Conservation (phyloP, 64 coral and sea anemone species). For the Astreopora myriophthalma region DNA sequence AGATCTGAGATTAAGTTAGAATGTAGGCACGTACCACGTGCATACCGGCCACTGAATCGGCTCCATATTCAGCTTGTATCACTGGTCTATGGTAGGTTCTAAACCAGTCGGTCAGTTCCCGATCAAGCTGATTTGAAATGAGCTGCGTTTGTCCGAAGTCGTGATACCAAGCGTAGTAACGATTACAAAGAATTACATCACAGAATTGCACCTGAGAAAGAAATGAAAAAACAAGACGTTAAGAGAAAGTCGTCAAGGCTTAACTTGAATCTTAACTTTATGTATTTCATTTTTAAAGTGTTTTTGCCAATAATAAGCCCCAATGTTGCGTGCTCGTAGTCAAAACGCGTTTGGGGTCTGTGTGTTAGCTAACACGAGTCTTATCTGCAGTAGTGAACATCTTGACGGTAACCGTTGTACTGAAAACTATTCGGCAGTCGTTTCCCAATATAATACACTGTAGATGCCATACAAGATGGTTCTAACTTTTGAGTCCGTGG, state of each 20-base stretch:
- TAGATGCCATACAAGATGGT: too few relatives aligned
- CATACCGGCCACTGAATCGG: constrained; percentile 85
- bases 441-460: too few relatives aligned
- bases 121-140: constrained; percentile 77
- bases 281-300: too few relatives aligned
- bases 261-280: too few relatives aligned
- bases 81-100: constrained; percentile 78
- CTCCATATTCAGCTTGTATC: constrained; percentile 93
- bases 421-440: background rate
- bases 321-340: too few relatives aligned
- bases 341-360: too few relatives aligned
- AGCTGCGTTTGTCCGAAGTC: constrained; percentile 81
- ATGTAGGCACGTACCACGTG: constrained; percentile 74
- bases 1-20: too few relatives aligned
- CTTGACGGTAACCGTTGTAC: background rate
- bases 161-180: constrained; percentile 94
- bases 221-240: background rate
- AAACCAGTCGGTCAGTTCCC: constrained; percentile 74
- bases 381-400: too few relatives aligned
- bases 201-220: constrained; percentile 67
- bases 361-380: too few relatives aligned
- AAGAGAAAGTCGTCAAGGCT: background rate
- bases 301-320: too few relatives aligned
- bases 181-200: constrained; percentile 88
- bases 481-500: too few relatives aligned